Percentiles rank a stretch among this genome's conserved stretches.
Evolutionary conservation across 2,113 vertebrate species (phyloP).

Genomic region (Illadopsis cleaveri): DNA sequence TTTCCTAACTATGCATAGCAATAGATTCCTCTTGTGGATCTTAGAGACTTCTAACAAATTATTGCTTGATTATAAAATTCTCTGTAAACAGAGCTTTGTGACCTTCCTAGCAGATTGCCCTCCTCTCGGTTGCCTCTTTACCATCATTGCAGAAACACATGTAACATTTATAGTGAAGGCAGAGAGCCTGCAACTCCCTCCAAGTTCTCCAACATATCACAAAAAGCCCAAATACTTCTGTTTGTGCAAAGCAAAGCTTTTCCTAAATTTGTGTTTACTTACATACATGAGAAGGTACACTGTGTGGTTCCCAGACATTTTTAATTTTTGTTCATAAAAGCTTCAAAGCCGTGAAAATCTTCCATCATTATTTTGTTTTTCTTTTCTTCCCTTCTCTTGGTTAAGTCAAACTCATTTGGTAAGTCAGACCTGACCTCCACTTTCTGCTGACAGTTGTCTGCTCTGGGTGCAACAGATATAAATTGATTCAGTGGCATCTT

Average conservation of each 20-base stretch:
- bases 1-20: background rate
- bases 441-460: background rate
- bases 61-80: background rate
- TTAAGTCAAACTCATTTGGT: background rate
- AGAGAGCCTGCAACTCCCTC: background rate
- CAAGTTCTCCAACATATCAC: background rate
- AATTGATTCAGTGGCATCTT: background rate
- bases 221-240: background rate
- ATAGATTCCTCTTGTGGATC: background rate
- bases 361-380: background rate
- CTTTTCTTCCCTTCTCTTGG: background rate
- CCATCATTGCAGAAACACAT: background rate
- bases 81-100: background rate
- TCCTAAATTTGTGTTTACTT: background rate
- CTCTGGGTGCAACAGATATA: background rate
- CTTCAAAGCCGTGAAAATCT: background rate
- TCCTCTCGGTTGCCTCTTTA: background rate
- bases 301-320: background rate
- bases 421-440: background rate
- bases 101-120: background rate
- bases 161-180: background rate
- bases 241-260: background rate
- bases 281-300: background rate
- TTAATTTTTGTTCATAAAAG: background rate
- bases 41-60: background rate